These are phyloP conservation scores for Poicephalus gulielmi DNA, from an alignment of 2,113 vertebrate species.

Conservation along the genomic window DNA sequence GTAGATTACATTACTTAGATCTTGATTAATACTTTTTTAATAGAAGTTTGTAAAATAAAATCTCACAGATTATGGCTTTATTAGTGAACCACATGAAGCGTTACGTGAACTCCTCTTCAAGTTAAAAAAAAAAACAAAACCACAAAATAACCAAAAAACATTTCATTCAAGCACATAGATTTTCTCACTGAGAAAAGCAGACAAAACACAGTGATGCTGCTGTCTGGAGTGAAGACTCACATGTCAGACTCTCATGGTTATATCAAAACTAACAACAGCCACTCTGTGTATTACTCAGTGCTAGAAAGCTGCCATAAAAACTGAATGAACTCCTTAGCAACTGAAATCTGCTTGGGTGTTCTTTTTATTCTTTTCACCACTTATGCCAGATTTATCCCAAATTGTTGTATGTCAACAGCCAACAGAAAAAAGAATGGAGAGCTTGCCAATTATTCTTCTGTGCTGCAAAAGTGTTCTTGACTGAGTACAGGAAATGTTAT, in stretches of 20 bases:
- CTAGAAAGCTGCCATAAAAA: not conserved
- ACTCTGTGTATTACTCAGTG: not conserved
- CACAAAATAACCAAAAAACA: not conserved
- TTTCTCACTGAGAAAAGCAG: not conserved
- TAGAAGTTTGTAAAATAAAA: not conserved
- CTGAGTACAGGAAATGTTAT: not conserved
- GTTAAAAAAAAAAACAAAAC: not conserved
- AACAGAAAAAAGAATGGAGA: not conserved
- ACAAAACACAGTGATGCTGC: not conserved
- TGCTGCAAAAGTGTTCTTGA: not conserved
- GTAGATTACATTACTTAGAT: not conserved
- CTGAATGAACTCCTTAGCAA: not conserved
- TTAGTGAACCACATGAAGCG: not conserved
- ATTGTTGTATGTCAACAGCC: not conserved
- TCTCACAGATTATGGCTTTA: not conserved
- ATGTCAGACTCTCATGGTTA: not conserved
- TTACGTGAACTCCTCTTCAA: not conserved
- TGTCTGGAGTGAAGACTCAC: not conserved
- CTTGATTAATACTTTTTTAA: not conserved
- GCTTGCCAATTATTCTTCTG: not conserved
- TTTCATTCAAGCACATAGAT: not conserved
- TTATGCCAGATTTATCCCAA: not conserved
- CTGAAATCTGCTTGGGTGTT: not conserved
- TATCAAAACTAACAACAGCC: not conserved
- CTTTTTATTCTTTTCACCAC: conserved; percentile 6